These are phyloP conservation scores for Diabrotica undecimpunctata DNA, from an alignment of 1,140 invertebrate species.

Conservation along the genomic window DNA sequence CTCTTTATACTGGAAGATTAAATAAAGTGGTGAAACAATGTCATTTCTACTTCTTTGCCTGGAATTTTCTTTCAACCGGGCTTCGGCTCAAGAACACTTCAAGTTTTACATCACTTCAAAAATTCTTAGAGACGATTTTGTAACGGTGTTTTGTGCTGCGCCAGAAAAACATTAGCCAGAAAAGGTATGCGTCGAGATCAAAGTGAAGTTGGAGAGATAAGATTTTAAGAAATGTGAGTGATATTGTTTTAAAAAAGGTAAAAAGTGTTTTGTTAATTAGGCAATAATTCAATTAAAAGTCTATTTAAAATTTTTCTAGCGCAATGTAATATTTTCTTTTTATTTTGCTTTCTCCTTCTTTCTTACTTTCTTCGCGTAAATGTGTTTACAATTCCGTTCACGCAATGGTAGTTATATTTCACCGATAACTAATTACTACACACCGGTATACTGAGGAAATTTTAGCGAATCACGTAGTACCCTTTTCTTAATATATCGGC, in stretches of 20 bases:
- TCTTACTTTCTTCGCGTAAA: too few species aligned
- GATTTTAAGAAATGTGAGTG: not conserved
- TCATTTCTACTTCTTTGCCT: not conserved
- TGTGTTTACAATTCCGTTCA: too few species aligned
- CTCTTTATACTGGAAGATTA: not conserved
- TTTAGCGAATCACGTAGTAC: too few species aligned
- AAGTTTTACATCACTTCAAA: not conserved
- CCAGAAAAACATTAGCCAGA: not conserved
- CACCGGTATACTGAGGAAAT: too few species aligned
- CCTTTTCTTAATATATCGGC: too few species aligned
- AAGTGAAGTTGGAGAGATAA: not conserved
- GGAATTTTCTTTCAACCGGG: not conserved
- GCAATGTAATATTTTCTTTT: too few species aligned
- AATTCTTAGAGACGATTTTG: not conserved
- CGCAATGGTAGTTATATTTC: too few species aligned
- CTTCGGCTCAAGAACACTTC: not conserved
- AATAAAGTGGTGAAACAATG: conserved; percentile 1
- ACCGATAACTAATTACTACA: too few species aligned
- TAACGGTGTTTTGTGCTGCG: not conserved
- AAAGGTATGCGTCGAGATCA: not conserved
- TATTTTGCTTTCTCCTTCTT: too few species aligned
- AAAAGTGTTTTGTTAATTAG: too few species aligned
- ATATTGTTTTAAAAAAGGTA: not conserved
- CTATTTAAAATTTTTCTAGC: too few species aligned
- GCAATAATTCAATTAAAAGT: too few species aligned